Base-by-base conservation (phyloP, 2,888 invertebrate genomes). In the Polyploca ridens region DNA sequence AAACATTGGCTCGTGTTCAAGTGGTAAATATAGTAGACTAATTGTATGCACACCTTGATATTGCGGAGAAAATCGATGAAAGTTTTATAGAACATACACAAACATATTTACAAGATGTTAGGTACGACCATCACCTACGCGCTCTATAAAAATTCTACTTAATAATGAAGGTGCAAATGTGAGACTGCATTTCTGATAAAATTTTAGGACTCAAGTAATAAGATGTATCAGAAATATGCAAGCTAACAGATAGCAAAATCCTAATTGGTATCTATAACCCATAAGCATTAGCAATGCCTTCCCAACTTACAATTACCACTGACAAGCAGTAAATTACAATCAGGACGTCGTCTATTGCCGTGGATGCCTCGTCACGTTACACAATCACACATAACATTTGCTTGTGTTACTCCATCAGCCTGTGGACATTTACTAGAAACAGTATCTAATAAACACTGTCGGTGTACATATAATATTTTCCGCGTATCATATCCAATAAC, bases 1-100 rank as follows among this genome's bases (percentile, higher is more conserved):
- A 77, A 79, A 82, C 68, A 75, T 73, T 67, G 63, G 63, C 62
- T 58, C 63, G 64, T 13, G 46, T 62, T 75, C 69, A 71, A 77
- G 76, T 72, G 67, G 66, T 72, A 71, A 73, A 73, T 66, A 74
- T 68, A 61, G 66, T 64, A 68, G 64, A 19, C 27, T 27, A 27
- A 14, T 61, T 60, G 54, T 54, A 27, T 16, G 61, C 44, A 19
- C 27, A 19, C 61, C 61, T 61, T 61, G 44, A 61, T 38, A 61
- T 61, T 61, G 61, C 44, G 41, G 41, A 61, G 61, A 61, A 61
- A 61, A 61, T 27, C 19, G 27, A 44, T 61, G 44, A 61, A 61
- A 61, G 41, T 61, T 61, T 13, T 61, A 61, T 27, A 3, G 19
- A 19, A 60, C 38, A n/a, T 38, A 59, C 16, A 35, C 35, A 58